Base-by-base conservation (phyloP, 2,113 vertebrate genomes). In the Rhegmatorhina hoffmannsi region DNA sequence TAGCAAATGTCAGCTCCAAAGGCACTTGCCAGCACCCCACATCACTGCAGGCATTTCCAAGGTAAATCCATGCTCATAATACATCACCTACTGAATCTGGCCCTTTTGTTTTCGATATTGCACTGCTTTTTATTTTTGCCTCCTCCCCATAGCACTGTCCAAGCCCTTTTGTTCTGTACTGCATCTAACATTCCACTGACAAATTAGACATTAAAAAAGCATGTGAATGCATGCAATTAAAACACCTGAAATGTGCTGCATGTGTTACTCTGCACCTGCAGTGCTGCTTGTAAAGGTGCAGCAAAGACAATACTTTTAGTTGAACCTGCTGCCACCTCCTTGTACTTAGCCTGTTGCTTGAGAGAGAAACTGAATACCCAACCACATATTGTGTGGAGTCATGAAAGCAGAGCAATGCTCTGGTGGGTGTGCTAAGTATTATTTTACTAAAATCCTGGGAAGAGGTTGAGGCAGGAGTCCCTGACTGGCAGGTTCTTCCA, bases 21-120 rank as follows among this genome's bases (percentile, higher is more conserved):
- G 46, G 28, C 33, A 69, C 7, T 33, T 76, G 52, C 38, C 38
- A 66, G 23, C 15, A 44, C 17, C 21, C 20, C 33, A 5, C 74
- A 87, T 13, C 43, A 40, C 55, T n/a, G 21, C 25, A 47, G 31
- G 34, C 36, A 31, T 33, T 82, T 59, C 49, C 70, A 72, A 20
- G 16, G 29, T 50, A 59, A 88, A 74, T 36, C 44, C 4, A 4
- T 1, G 11, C 40, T 44, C 0, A 0, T n/a, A 72, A 63, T 7
- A 50, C 10, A 38, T 4, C 34, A 66, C 20, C 20, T 83, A 53
- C 1, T 74, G 29, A 68, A 60, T 43, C 11, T 44, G 78, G 5
- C 17, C 19, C 21, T 10, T 49, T n/a, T 11, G 3, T 75, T 85
- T 85, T 72, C 34, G 6, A 6, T 60, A 17, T 34, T 55, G 25